These are phyloP conservation scores for Tautogolabrus adspersus DNA, from an alignment of 2,113 vertebrate genomes.

Conservation along the genomic window DNA sequence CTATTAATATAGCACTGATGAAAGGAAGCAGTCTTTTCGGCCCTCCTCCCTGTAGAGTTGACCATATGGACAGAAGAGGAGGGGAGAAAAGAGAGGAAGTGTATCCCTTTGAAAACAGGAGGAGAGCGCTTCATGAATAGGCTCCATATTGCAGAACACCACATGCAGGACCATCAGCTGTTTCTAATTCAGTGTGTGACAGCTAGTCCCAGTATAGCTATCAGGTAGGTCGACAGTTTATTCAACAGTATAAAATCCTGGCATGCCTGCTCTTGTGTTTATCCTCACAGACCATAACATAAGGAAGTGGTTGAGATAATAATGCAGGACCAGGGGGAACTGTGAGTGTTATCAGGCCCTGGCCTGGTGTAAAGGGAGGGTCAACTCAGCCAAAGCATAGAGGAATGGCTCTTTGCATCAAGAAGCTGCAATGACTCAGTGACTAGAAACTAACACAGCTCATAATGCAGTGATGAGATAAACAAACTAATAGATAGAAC, in stretches of 20 bases:
- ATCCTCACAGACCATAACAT: slow-evolving; percentile 28
- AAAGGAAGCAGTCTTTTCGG: slow-evolving; percentile 15
- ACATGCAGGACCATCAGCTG: slow-evolving; percentile 56
- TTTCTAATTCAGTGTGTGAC: slow-evolving; percentile 56
- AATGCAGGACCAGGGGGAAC: neutral
- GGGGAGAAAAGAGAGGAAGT: slow-evolving; percentile 43
- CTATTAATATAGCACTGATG: slow-evolving; percentile 48
- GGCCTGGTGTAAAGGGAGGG: slow-evolving; percentile 32
- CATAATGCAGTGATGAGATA: neutral
- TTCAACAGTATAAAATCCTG: slow-evolving; percentile 37
- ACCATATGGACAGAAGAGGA: slow-evolving; percentile 69
- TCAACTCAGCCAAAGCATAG: slow-evolving; percentile 47
- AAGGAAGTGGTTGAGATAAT: slow-evolving; percentile 27
- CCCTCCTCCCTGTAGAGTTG: slow-evolving; percentile 52
- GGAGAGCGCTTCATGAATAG: slow-evolving; percentile 41
- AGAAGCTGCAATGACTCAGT: slow-evolving; percentile 32
- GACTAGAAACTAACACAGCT: slow-evolving; percentile 10
- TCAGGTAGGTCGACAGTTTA: slow-evolving; percentile 17
- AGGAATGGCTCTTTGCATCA: slow-evolving; percentile 40
- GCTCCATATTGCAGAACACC: slow-evolving; percentile 60
- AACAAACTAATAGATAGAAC: slow-evolving; percentile 1
- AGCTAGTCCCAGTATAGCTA: slow-evolving; percentile 25
- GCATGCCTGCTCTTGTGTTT: slow-evolving; percentile 36
- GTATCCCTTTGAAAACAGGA: slow-evolving; percentile 60
- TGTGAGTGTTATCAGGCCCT: slow-evolving; percentile 53